phyloP scores from a whole-genome alignment of 2,113 vertebrate genomes.

The Rhabdomys dilectus region DNA sequence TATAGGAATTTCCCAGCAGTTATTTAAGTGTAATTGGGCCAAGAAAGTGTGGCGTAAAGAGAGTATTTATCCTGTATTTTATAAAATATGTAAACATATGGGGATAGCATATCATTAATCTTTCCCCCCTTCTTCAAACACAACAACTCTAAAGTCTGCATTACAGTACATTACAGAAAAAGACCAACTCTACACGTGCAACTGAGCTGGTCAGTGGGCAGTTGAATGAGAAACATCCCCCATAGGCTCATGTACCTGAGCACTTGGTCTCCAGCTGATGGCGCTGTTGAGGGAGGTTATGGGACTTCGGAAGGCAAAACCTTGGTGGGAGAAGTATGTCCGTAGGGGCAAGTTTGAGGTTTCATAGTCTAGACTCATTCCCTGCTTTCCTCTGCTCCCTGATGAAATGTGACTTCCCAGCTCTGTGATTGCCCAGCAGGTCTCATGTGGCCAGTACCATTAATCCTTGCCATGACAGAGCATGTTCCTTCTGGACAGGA shows the following conservation, averaged over 20 bases:
- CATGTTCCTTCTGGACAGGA: neutral
- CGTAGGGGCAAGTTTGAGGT: neutral
- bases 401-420: neutral
- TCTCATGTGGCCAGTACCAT: no score
- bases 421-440: no score
- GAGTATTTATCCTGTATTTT: constrained; percentile 54
- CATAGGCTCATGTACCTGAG: neutral
- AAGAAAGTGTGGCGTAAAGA: constrained; percentile 72
- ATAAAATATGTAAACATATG: neutral
- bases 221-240: neutral
- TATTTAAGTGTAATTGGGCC: constrained; percentile 56
- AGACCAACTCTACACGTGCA: neutral
- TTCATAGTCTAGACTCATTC: neutral
- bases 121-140: constrained; percentile 55
- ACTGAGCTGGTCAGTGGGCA: neutral
- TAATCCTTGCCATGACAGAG: neutral
- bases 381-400: neutral
- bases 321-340: neutral
- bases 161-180: neutral
- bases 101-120: constrained; percentile 73
- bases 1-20: constrained; percentile 60
- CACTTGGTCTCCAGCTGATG: neutral
- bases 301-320: neutral
- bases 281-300: neutral
- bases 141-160: constrained; percentile 31